These are phyloP conservation scores for Oegoconia quadripuncta DNA, from an alignment of 2,888 invertebrate genomes.

Conservation along the genomic window DNA sequence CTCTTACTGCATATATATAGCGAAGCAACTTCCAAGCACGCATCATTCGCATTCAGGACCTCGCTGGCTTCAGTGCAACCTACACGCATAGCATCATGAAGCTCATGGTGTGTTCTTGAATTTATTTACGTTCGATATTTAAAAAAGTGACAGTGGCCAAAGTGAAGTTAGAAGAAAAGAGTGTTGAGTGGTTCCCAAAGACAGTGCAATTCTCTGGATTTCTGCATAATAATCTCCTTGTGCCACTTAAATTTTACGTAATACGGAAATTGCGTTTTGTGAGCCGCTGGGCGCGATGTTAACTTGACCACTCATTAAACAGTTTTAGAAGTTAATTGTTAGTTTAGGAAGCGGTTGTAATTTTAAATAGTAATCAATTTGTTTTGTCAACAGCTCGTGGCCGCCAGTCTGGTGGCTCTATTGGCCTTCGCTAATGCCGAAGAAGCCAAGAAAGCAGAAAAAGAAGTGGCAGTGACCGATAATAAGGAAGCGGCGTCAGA, in stretches of 20 bases:
- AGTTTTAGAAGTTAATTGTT: constrained; percentile 46
- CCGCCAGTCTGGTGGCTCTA: constrained; percentile 82
- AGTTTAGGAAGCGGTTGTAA: constrained; percentile 2
- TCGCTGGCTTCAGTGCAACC: constrained; percentile 78
- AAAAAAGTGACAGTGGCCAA: constrained; percentile 6
- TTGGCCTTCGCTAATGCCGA: constrained; percentile 79
- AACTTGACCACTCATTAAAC: constrained; percentile 44
- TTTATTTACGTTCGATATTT: constrained; percentile 21
- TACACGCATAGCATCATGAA: constrained; percentile 75
- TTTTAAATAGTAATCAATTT: constrained; percentile 15
- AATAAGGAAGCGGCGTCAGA: constrained; percentile 71
- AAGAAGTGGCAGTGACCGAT: constrained; percentile 77
- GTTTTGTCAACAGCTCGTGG: constrained; percentile 69
- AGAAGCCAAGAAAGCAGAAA: constrained; percentile 78
- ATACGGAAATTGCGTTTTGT: constrained; percentile 57
- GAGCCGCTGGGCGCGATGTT: constrained; percentile 35
- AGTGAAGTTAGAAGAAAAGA: neutral
- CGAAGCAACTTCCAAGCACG: constrained; percentile 59
- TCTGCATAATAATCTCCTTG: constrained; percentile 38
- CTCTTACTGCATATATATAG: constrained; percentile 74
- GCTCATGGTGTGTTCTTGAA: constrained; percentile 68
- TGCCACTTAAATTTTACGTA: constrained; percentile 43
- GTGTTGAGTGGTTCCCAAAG: constrained; percentile 1
- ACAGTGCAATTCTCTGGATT: constrained; percentile 24
- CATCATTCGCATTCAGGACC: constrained; percentile 79